These are phyloP conservation scores for Notothenia coriiceps DNA, from an alignment of 2,113 vertebrate genomes.

Conservation along the genomic window DNA sequence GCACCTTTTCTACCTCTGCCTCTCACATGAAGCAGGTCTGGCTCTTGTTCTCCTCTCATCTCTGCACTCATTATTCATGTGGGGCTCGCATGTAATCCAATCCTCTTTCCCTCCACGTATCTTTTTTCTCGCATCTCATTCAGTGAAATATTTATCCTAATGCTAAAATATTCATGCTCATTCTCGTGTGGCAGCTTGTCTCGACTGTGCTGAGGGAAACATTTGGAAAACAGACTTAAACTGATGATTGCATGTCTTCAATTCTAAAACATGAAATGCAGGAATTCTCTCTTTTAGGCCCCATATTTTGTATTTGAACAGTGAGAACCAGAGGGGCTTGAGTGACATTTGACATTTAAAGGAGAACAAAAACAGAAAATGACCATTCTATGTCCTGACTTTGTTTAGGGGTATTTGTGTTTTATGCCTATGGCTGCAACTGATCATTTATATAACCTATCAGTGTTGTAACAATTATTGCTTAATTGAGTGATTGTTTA, in stretches of 20 bases:
- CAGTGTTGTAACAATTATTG: not conserved
- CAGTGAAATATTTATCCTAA: conserved; percentile 80
- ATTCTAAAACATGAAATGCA: not conserved
- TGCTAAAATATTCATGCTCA: conserved; percentile 78
- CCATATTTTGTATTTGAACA: not conserved
- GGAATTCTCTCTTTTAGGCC: not conserved
- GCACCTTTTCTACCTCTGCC: conserved; percentile 28
- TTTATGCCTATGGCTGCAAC: not conserved
- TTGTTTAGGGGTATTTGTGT: not conserved
- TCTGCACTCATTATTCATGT: conserved; percentile 71
- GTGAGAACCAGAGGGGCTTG: too few relatives aligned
- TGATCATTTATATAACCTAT: not conserved
- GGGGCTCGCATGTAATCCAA: conserved; percentile 58
- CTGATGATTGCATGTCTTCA: not conserved
- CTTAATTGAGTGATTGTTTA: not conserved
- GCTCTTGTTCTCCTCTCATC: conserved; percentile 67
- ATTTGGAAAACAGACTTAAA: conserved; percentile 23
- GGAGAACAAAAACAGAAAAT: too few relatives aligned
- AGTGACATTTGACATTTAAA: too few relatives aligned
- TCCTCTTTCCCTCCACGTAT: conserved; percentile 56
- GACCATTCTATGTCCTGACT: too few relatives aligned
- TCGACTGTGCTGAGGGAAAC: conserved; percentile 12
- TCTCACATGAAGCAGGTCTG: conserved; percentile 27
- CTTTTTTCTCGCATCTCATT: conserved; percentile 69
- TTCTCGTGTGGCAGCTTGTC: conserved; percentile 29